Conservation (phyloP, 2,888 invertebrate species). For the Synergus japonicus region DNA sequence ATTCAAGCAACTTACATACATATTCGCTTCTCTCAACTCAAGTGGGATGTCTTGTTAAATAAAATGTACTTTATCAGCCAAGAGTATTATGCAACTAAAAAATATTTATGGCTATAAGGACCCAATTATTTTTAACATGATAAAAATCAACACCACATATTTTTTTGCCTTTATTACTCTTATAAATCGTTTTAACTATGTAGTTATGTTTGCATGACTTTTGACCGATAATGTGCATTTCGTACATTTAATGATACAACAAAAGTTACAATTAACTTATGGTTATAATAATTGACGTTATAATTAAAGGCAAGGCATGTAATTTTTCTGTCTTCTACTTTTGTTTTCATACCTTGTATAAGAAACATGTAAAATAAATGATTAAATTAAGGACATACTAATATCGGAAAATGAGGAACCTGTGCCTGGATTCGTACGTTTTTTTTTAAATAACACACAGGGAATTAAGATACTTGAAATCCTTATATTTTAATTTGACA, state of each 20-base stretch:
- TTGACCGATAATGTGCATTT: background rate
- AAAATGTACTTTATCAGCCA: slow-evolving; percentile 1
- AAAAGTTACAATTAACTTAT: background rate
- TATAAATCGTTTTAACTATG: background rate
- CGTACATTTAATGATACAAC: slow-evolving; percentile 3
- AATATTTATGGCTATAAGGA: background rate
- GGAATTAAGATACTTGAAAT: slow-evolving; percentile 67
- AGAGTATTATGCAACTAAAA: slow-evolving; percentile 7
- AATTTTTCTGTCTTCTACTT: background rate
- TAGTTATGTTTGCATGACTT: background rate
- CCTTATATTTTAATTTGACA: slow-evolving; percentile 75
- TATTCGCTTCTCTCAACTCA: slow-evolving; percentile 21
- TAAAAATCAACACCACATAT: slow-evolving; percentile 10
- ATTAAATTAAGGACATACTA: background rate
- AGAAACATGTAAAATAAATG: slow-evolving; percentile 60
- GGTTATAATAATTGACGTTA: background rate
- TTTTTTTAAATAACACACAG: slow-evolving; percentile 50
- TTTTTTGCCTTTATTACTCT: background rate
- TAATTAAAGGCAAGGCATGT: background rate
- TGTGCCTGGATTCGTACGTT: slow-evolving; percentile 46
- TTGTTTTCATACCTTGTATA: slow-evolving; percentile 51
- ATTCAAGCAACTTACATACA: background rate
- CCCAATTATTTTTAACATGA: background rate
- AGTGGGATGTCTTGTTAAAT: slow-evolving; percentile 19
- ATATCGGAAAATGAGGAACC: slow-evolving; percentile 1